Base-by-base conservation (phyloP, 2,113 vertebrate genomes). In the Syngnathus typhle region DNA sequence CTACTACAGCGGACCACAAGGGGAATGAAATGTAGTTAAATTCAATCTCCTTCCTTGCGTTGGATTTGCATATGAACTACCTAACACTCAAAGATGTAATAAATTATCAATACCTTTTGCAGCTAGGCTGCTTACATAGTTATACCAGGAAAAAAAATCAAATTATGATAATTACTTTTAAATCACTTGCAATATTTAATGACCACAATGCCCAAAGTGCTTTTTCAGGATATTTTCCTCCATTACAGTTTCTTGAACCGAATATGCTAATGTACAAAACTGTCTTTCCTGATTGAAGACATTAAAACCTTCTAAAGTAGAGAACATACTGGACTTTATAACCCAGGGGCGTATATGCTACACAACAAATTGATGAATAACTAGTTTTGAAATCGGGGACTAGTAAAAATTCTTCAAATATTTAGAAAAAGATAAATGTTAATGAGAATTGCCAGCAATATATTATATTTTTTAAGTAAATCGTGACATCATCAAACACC, bases 21-120 rank as follows among this genome's bases (percentile, higher is more conserved):
- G 66, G 70, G 75, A 74, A 74, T 70, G 76, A 75, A 76, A 81
- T 67, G 67, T 74, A 23, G 58, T 78, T 72, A 75, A 74, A 83
- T 74, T 73, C 76, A 39, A 66, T 64, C 82, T 77, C 72, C 71
- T 67, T 68, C 65, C 60, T 67, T 72, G 80, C 69, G 80, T 88
- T 82, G 80, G 27, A 88, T 89, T 89, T 89, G 77, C 87, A 88
- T 89, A 79, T 75, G 71, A 87, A 78, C 67, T 52, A 71, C 78
- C 76, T 81, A 83, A 86, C 74, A 70, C 56, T 36, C 44, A 70
- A 56, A 69, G 23, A 68, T 72, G 78, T 82, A 76, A 84, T 87
- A 70, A 86, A 87, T 90, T 81, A 85, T 81, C 84, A 85, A 73
- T 80, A 83, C 73, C 77, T 75, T 79, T 67, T 82, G 84, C 72